Percentiles rank a stretch among this genome's conserved stretches.
Conservation (phyloP, 2,797 vertebrate species). For the Hyperoplus immaculatus region DNA sequence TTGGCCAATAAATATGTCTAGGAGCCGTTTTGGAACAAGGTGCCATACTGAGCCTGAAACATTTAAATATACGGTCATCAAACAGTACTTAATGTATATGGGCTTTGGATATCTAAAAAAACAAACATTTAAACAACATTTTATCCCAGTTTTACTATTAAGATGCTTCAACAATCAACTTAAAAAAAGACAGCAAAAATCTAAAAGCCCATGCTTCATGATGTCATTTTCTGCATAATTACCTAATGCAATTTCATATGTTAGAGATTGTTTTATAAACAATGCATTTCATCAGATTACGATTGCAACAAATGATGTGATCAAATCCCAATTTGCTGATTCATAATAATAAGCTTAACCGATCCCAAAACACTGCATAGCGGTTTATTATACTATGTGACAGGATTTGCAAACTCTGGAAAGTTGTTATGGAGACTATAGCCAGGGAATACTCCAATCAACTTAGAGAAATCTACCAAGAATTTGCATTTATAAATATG, state of each 20-base stretch:
- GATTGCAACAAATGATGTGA: neutral
- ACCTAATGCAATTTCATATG: neutral
- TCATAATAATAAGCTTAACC: neutral
- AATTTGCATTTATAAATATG: neutral
- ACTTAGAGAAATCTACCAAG: neutral
- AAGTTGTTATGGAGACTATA: neutral
- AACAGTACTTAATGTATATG: neutral
- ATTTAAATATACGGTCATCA: neutral
- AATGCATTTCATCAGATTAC: neutral
- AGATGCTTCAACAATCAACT: conserved; percentile 1
- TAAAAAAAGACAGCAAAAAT: neutral
- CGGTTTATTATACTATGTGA: neutral
- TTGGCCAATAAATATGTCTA: neutral
- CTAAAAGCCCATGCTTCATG: no score
- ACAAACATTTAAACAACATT: neutral
- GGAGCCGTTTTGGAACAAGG: neutral
- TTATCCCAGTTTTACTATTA: neutral
- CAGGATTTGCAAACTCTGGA: neutral
- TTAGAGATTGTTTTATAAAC: neutral
- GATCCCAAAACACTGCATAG: neutral
- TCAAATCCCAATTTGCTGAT: neutral
- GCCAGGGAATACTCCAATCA: no score
- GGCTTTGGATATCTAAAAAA: neutral
- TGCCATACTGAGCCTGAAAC: neutral
- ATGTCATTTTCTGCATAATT: neutral